A percentile compares a stretch with the other conserved stretches of the same genome.
Conservation (phyloP, 2,113 vertebrate genomes). For the Elgaria multicarinata region DNA sequence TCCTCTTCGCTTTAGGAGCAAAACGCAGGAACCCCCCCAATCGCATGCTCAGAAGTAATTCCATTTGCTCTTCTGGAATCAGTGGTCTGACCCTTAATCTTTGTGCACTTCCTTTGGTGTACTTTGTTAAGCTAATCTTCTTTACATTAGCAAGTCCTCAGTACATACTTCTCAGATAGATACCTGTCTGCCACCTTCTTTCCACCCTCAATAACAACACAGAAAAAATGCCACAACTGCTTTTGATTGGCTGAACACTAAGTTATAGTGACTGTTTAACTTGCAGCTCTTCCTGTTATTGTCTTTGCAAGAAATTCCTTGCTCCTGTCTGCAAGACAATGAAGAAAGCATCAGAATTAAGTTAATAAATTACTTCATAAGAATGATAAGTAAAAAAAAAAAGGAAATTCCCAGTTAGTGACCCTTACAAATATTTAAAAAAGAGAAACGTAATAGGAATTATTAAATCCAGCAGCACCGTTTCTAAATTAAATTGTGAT, state of each 20-base stretch:
- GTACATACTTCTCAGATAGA: background rate
- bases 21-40: background rate
- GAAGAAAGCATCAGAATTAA: slow-evolving; percentile 24
- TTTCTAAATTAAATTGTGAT: background rate
- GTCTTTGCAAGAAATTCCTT: background rate
- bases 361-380: slow-evolving; percentile 8
- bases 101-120: slow-evolving; percentile 22
- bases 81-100: slow-evolving; percentile 21
- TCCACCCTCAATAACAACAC: background rate
- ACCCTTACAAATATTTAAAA: background rate
- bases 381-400: slow-evolving; percentile 29
- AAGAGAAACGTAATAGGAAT: background rate
- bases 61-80: background rate
- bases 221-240: background rate
- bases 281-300: slow-evolving; percentile 18
- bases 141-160: slow-evolving; percentile 28
- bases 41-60: background rate
- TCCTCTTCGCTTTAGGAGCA: slow-evolving; percentile 18
- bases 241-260: slow-evolving; percentile 8
- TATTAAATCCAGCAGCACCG: background rate
- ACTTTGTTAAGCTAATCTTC: slow-evolving; percentile 22
- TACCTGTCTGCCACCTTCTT: slow-evolving; percentile 3
- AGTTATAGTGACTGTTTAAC: slow-evolving; percentile 25
- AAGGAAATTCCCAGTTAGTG: background rate
- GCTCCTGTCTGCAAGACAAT: slow-evolving; percentile 25